Base-by-base conservation (phyloP, 2,113 vertebrate genomes). In the Ia io region DNA sequence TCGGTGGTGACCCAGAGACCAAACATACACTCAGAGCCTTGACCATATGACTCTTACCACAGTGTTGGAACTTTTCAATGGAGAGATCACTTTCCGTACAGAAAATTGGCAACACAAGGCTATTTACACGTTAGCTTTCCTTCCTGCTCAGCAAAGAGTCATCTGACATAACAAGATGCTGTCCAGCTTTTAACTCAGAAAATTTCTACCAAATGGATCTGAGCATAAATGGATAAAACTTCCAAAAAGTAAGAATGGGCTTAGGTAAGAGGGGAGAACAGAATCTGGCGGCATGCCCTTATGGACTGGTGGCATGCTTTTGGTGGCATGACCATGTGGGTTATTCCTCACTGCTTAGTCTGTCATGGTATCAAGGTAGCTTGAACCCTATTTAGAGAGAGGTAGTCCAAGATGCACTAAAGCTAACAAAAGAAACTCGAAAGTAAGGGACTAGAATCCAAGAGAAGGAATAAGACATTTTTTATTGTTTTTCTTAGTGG, bases 71-170 rank as follows among this genome's bases (percentile, higher is more conserved):
- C 4, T 53, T 95, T 92, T 67, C 25, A 69, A 77, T 61, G 37
- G 47, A 93, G 84, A 84, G 90, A 74, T 63, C 67, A 59, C 61
- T 59, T 77, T 83, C 42, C 32, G 9, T 79, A 82, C 40, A 96
- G 95, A 95, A 82, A 82, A 73, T 22, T 83, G 80, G 77, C 84
- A 86, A 51, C 6, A 16, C 5, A n/a, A 91, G 51, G 40, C 23
- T 71, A 44, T 73, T 88, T 70, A 79, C 35, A 53, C 13, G 32
- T 77, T 82, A 63, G 25, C 5, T 94, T 80, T 88, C 70, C 53
- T 90, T 93, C 80, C 59, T 74, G 61, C 22, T 35, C 47, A 96
- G 53, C n/a, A 90, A 61, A 95, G 69, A 89, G 85, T 20, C 69
- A 83, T 82, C 37, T 92, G 47, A 85, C 61, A 37, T 92, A 69